Percentiles rank a stretch among this genome's conserved stretches.
These are phyloP conservation scores for Synanthedon andrenaeformis DNA, from an alignment of 2,888 invertebrate genomes.

Conservation along the genomic window DNA sequence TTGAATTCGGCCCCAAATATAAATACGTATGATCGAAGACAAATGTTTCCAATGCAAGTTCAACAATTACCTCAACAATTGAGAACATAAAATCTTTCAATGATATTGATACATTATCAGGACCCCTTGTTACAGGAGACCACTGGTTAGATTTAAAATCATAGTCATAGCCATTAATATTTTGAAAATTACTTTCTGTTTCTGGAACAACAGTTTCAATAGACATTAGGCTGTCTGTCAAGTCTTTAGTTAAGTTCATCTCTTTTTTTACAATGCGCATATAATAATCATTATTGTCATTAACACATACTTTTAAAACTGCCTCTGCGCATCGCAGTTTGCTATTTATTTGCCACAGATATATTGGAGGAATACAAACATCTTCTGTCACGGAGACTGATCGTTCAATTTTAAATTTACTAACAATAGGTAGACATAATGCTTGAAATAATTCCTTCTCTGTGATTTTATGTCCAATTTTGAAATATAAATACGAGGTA, in stretches of 20 bases:
- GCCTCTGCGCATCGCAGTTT: slow-evolving; percentile 27
- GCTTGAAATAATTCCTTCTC: slow-evolving; percentile 19
- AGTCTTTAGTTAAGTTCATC: slow-evolving; percentile 17
- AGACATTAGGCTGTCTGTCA: slow-evolving; percentile 15
- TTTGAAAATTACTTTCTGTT: slow-evolving; percentile 23
- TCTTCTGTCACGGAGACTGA: slow-evolving; percentile 24
- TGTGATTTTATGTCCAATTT: slow-evolving; percentile 24
- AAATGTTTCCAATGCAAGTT: slow-evolving; percentile 34
- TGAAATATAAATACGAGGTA: slow-evolving; percentile 31
- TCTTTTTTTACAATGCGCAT: slow-evolving; percentile 31
- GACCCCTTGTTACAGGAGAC: slow-evolving; percentile 3
- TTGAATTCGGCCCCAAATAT: slow-evolving; percentile 22
- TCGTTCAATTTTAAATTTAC: slow-evolving; percentile 15
- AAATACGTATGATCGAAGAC: slow-evolving; percentile 33
- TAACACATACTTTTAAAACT: slow-evolving; percentile 20
- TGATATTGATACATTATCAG: slow-evolving; percentile 10
- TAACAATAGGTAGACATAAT: slow-evolving; percentile 33
- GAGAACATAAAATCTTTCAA: slow-evolving; percentile 16
- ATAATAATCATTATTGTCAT: slow-evolving; percentile 27
- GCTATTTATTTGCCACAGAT: slow-evolving; percentile 39
- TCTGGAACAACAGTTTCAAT: slow-evolving; percentile 16
- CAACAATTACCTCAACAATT: slow-evolving; percentile 26
- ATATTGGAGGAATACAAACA: slow-evolving; percentile 33
- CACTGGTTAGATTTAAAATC: neutral
- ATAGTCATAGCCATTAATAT: slow-evolving; percentile 17